Percentiles rank a stretch among this genome's conserved stretches.
Evolutionary conservation across 1,140 invertebrate species (phyloP).

Genomic region (Drosophila truncata): DNA sequence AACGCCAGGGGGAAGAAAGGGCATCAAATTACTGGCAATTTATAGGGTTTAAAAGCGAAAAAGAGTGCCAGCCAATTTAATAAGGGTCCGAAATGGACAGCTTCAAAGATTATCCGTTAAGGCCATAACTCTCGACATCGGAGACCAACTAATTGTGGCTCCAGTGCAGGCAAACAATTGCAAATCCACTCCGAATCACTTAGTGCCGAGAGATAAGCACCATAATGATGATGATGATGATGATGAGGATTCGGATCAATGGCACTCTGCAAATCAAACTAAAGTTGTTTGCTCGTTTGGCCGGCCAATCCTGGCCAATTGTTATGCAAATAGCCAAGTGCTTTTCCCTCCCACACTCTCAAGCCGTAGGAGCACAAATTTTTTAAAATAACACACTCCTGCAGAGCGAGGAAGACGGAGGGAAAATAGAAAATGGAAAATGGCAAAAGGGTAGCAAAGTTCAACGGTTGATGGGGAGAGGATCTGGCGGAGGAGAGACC

Average conservation of each 20-base stretch:
- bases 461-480: slow-evolving; percentile 14
- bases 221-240: slow-evolving; percentile 15
- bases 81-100: slow-evolving; percentile 27
- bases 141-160: slow-evolving; percentile 34
- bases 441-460: slow-evolving; percentile 8
- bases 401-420: slow-evolving; percentile 5
- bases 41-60: slow-evolving; percentile 4
- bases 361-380: slow-evolving; percentile 60
- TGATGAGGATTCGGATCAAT: slow-evolving; percentile 38
- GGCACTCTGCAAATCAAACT: slow-evolving; percentile 57
- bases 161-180: slow-evolving; percentile 32
- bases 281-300: slow-evolving; percentile 58
- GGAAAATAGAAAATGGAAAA: slow-evolving; percentile 31
- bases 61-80: slow-evolving; percentile 16
- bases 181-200: slow-evolving; percentile 45
- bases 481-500: slow-evolving; percentile 29
- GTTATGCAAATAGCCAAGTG: slow-evolving; percentile 78
- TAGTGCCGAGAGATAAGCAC: slow-evolving; percentile 31
- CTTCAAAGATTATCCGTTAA: slow-evolving; percentile 31
- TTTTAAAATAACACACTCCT: slow-evolving; percentile 63
- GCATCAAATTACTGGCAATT: slow-evolving; percentile 51
- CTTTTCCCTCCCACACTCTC: slow-evolving; percentile 42
- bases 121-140: slow-evolving; percentile 21
- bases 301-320: slow-evolving; percentile 58
- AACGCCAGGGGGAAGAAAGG: not conserved